Evolutionary conservation across 2,888 invertebrate genomes (phyloP), one percentile per base, ranked within the genome.

Genomic region (Caenorhabditis doughertyi): DNA sequence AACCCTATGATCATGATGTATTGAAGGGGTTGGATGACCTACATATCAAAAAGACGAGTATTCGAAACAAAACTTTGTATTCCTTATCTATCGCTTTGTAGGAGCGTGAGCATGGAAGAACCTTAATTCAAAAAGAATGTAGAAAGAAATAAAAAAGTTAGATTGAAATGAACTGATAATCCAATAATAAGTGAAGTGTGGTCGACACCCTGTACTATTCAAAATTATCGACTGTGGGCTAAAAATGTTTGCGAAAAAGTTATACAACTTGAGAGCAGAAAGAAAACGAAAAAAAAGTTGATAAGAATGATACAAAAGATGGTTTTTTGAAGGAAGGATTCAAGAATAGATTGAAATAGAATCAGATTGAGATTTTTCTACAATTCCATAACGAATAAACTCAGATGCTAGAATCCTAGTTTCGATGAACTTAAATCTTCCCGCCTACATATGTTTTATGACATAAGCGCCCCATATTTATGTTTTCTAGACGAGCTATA

Each of bases 131-230:
- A 47, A 64, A 49, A 60, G 25, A n/a, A n/a, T 18, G 18, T 21
- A 23, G 23, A 35, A 11, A 60, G 42, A 23, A 35, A 2, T 11
- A 23, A 47, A 18, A 18, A 47, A n/a, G n/a, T 47, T 25, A 18
- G 3, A 18, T 29, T 3, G 9, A 49, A 27, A 16, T 53, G 53
- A 29, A 62, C 47, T 70, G n/a, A 68, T 55, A 39, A 55, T 55
- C 25, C 39, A 18, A 11, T n/a, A n/a, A n/a, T n/a, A 58, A 62
- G 60, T 62, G 62, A 72, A 62, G 49, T 72, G 35, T 49, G n/a
- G 39, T 9, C 25, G 72, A 62, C 51, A 72, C 2, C n/a, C 9
- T 16, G 47, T 53, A 58, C 21, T 32, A 60, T 42, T 21, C 7
- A 16, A n/a, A n/a, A 47, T 47, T 47, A 47, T 47, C n/a, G 18